Base-by-base conservation (phyloP, 1,140 invertebrate genomes). In the Gryllus bimaculatus region DNA sequence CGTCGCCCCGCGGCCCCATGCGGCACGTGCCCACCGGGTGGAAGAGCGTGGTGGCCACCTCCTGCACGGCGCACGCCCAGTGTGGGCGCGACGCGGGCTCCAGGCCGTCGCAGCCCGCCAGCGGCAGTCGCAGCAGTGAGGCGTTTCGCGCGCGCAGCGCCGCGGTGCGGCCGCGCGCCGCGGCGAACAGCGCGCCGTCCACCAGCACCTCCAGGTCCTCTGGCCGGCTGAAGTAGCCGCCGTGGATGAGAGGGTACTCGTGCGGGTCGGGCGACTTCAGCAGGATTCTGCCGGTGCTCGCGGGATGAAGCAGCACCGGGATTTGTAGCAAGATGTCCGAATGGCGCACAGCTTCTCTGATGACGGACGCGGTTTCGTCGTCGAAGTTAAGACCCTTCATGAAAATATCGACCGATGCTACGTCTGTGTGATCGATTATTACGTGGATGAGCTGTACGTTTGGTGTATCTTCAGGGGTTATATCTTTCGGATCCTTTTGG, bases 41-140 rank as follows among this genome's bases (percentile, higher is more conserved):
- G 78, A 76, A 80, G 0, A 79, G 47, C n/a, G 79, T 86, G 13
- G 79, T 39, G 0, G 81, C 48, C 21, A 77, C 20, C 8, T 91
- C 87, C 48, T 86, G 87, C 7, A 92, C 86, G 13, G 90, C 88
- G 82, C 92, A 93, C 74, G 84, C 84, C 90, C 91, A 93, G 82
- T 92, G 92, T 0, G 88, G 86, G 73, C 89, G 86, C 3, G 88
- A 87, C 18, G 87, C 84, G 79, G 89, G 89, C 8, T 48, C 10
- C 0, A 86, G 83, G 0, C 83, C 74, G 12, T 86, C 83, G 83
- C 89, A 90, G 3, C 85, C 85, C 0, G 85, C 85, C 39, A 88
- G 86, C 3, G 79, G 47, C 48, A 81, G 80, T 12, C 80, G 79
- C 75, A 82, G 82, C 7, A 85, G 82, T 75, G 82, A 82, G 8